Conservation (phyloP, 2,797 vertebrate genomes). For the Lemur catta region DNA sequence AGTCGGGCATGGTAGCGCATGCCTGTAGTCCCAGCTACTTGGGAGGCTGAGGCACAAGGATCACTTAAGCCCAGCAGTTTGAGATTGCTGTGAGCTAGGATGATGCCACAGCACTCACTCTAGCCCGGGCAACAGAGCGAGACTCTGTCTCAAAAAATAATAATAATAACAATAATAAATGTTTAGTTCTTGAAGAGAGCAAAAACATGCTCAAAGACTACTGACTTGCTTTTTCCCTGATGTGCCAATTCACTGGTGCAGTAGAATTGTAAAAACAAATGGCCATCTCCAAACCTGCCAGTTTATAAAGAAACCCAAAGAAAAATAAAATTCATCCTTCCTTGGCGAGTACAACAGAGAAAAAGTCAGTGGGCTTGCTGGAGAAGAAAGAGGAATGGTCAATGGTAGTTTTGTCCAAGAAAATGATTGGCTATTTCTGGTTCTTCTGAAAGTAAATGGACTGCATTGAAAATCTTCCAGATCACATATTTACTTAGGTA, state of each 20-base stretch:
- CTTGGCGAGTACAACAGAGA: not conserved
- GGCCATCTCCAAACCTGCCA: not conserved
- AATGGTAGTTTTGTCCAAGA: slow-evolving; percentile 1
- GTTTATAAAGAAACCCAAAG: slow-evolving; percentile 8
- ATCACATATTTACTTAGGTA: not conserved
- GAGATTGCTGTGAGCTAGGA: too few species aligned
- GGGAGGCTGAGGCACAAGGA: too few species aligned
- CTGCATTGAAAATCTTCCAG: not conserved
- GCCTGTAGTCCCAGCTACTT: too few species aligned
- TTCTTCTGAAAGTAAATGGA: slow-evolving; percentile 1
- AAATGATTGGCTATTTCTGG: not conserved
- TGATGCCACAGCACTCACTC: too few species aligned
- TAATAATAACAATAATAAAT: not conserved
- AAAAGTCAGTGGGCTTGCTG: not conserved
- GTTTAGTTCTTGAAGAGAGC: slow-evolving; percentile 4
- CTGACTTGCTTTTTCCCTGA: not conserved
- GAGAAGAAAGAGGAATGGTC: not conserved
- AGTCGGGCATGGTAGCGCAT: too few species aligned
- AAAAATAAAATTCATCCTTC: slow-evolving; percentile 1
- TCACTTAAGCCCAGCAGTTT: too few species aligned
- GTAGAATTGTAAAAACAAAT: not conserved
- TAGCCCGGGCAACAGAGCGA: too few species aligned
- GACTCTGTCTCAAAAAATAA: too few species aligned
- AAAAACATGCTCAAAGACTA: not conserved
- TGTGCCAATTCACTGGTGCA: not conserved